Conservation (phyloP, 2,888 invertebrate genomes). For the Lasioglossum lativentre region DNA sequence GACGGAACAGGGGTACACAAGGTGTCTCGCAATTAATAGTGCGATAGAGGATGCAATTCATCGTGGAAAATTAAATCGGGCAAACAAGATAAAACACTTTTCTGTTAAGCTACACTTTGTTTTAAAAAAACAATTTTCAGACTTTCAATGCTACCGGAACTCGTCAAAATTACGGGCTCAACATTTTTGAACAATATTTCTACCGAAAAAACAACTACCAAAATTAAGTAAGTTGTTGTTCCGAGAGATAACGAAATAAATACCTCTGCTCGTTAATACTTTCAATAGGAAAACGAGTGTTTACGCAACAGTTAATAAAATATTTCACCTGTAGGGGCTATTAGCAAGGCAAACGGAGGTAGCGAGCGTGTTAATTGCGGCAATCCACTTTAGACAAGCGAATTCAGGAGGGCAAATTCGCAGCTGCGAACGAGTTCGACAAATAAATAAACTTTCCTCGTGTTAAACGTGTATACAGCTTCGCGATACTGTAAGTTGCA, state of each 20-base stretch:
- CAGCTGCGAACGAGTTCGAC: constrained; percentile 1
- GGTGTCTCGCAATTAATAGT: constrained; percentile 10
- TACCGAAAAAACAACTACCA: no score
- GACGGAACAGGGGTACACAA: constrained; percentile 12
- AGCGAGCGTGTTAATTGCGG: background rate
- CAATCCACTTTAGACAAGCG: constrained; percentile 8
- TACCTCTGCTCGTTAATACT: background rate
- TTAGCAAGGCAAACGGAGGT: background rate
- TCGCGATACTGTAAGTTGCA: background rate
- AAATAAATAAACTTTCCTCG: constrained; percentile 6
- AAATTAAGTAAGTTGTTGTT: no score
- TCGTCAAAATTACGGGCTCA: no score
- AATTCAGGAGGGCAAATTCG: background rate
- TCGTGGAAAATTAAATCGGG: background rate
- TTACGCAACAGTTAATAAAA: background rate
- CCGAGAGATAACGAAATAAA: background rate
- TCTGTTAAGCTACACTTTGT: background rate
- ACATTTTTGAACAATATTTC: no score
- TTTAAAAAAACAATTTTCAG: background rate
- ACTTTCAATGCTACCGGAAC: background rate
- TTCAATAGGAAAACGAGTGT: background rate
- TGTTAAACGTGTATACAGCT: background rate
- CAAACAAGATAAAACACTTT: background rate
- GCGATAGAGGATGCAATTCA: background rate
- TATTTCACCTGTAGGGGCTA: background rate